Evolutionary conservation across 2,888 invertebrate genomes (phyloP).

Genomic region (Callyntrura sp.): DNA sequence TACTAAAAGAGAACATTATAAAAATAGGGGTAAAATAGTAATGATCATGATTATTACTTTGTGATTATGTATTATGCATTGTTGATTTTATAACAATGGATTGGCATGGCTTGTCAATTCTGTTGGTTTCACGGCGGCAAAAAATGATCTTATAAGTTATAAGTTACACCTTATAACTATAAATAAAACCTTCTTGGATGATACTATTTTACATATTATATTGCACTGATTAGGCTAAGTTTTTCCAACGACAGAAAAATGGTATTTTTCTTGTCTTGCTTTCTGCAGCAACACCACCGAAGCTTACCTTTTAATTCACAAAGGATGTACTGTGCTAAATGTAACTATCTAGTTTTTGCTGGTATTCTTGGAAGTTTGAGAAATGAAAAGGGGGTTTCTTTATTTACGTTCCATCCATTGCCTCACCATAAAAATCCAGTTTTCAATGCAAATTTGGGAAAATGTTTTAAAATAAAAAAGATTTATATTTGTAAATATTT

Average conservation of each 20-base stretch:
- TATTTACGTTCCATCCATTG: slow-evolving; percentile 28
- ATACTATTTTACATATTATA: not conserved
- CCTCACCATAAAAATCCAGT: slow-evolving; percentile 55
- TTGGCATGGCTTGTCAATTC: slow-evolving; percentile 11
- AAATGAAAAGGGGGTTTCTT: slow-evolving; percentile 1
- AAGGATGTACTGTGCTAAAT: not conserved
- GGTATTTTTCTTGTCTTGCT: too few species aligned
- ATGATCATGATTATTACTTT: slow-evolving; percentile 34
- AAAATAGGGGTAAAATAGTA: slow-evolving; percentile 23
- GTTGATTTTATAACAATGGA: slow-evolving; percentile 50
- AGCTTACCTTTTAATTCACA: not conserved
- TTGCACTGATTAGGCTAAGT: too few species aligned
- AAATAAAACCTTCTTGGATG: not conserved
- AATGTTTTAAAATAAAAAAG: not conserved
- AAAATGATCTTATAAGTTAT: not conserved
- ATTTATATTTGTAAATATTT: slow-evolving; percentile 19
- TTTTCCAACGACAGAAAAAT: too few species aligned
- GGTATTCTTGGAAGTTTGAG: not conserved
- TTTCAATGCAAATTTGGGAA: slow-evolving; percentile 42
- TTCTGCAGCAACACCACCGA: not conserved
- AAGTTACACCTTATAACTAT: slow-evolving; percentile 5
- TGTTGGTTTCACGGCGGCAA: not conserved
- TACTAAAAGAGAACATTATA: slow-evolving; percentile 2
- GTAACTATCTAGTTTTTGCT: too few species aligned
- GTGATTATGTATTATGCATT: slow-evolving; percentile 51